These are phyloP conservation scores for Danio aesculapii DNA, from an alignment of 2,797 vertebrate species.

Conservation along the genomic window DNA sequence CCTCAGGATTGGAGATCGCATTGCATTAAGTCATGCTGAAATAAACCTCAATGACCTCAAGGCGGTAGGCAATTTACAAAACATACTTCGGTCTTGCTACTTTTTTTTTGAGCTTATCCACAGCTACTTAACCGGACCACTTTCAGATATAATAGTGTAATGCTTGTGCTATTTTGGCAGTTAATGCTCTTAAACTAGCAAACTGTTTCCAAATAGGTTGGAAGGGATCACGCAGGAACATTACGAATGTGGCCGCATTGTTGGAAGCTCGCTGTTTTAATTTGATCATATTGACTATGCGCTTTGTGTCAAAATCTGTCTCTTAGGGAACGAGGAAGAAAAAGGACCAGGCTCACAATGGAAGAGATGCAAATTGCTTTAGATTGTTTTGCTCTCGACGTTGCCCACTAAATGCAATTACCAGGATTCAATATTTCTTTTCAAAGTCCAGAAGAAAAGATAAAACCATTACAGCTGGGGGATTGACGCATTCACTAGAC, in stretches of 20 bases:
- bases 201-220: conserved; percentile 3
- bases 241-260: conserved; percentile 3
- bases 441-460: conserved; percentile 40
- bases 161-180: conserved; percentile 2
- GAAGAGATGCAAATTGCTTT: conserved; percentile 41
- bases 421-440: conserved; percentile 35
- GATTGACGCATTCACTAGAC: neutral
- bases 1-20: conserved; percentile 16
- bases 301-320: conserved; percentile 21
- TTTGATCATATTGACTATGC: conserved; percentile 26
- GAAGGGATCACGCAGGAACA: conserved; percentile 6
- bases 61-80: conserved; percentile 11
- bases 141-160: conserved; percentile 10
- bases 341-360: conserved; percentile 22
- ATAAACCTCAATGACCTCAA: conserved; percentile 14
- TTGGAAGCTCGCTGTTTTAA: conserved; percentile 8
- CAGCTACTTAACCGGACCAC: neutral
- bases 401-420: conserved; percentile 45
- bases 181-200: conserved; percentile 29
- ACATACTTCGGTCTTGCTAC: neutral
- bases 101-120: conserved; percentile 15
- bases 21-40: neutral
- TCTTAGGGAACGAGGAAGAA: neutral
- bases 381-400: conserved; percentile 34
- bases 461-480: conserved; percentile 6